phyloP scores from a whole-genome alignment of 2,113 vertebrate genomes.

The Garra rufa region DNA sequence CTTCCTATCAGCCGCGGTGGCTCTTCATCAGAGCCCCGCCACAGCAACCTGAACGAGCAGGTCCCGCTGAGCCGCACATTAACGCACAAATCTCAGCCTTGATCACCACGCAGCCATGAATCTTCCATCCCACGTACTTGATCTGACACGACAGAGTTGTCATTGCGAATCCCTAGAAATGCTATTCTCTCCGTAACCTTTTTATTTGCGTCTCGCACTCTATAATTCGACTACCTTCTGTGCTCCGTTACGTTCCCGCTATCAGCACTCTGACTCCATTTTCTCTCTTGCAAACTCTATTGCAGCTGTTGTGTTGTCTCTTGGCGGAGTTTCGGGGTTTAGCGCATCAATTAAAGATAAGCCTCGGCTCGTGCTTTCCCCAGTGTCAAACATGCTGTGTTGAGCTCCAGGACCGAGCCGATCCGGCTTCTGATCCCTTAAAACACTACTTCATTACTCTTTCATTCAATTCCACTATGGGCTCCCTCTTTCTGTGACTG shows the following conservation, averaged over 20 bases:
- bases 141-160: constrained; percentile 62
- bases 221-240: background rate
- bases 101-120: constrained; percentile 50
- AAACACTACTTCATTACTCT: constrained; percentile 46
- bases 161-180: constrained; percentile 5
- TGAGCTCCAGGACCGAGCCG: constrained; percentile 11
- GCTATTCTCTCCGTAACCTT: constrained; percentile 46
- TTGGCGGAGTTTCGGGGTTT: constrained; percentile 22
- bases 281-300: background rate
- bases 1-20: constrained; percentile 70
- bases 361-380: constrained; percentile 23
- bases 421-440: constrained; percentile 41
- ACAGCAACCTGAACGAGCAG: constrained; percentile 61
- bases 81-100: constrained; percentile 59
- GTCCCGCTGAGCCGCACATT: constrained; percentile 64
- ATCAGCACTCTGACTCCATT: background rate
- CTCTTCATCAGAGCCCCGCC: constrained; percentile 58
- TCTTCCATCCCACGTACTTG: constrained; percentile 42
- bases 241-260: background rate
- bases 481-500: constrained; percentile 25
- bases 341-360: constrained; percentile 46
- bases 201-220: constrained; percentile 26
- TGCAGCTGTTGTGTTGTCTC: constrained; percentile 58
- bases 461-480: constrained; percentile 38
- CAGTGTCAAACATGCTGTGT: constrained; percentile 8